These are phyloP conservation scores for Drosophila hawaiiensis DNA, from an alignment of 2,888 invertebrate species.

Conservation along the genomic window DNA sequence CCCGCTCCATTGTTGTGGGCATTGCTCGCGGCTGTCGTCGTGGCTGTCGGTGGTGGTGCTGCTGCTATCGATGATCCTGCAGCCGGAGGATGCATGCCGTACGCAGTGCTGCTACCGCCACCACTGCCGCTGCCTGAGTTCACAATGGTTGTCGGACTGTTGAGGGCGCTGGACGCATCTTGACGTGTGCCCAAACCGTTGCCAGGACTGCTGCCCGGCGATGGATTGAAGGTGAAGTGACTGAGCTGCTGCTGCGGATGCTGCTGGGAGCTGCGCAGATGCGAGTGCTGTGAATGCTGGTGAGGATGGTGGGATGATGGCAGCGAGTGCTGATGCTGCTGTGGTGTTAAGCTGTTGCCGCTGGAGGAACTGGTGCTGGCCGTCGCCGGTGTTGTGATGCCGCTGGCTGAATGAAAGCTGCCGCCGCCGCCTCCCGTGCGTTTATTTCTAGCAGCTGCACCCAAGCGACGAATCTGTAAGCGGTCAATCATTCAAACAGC, in stretches of 20 bases:
- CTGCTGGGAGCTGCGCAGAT: conserved; percentile 48
- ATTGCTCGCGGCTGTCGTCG: conserved; percentile 24
- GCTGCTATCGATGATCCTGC: conserved; percentile 32
- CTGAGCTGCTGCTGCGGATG: conserved; percentile 36
- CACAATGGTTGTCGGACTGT: conserved; percentile 80
- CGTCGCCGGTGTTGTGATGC: conserved; percentile 69
- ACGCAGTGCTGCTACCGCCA: conserved; percentile 69
- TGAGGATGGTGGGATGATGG: conserved; percentile 22
- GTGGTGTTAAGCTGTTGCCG: conserved; percentile 69
- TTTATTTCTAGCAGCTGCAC: conserved; percentile 79
- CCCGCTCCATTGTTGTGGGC: conserved; percentile 61
- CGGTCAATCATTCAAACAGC: conserved; percentile 83
- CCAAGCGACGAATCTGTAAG: conserved; percentile 82
- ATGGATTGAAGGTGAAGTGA: conserved; percentile 77
- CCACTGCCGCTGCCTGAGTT: conserved; percentile 79
- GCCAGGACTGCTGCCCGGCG: conserved; percentile 68
- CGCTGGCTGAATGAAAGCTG: conserved; percentile 63
- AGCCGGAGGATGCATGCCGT: conserved; percentile 71
- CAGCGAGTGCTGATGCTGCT: conserved; percentile 51
- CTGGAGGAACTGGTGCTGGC: conserved; percentile 79
- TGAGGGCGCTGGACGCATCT: conserved; percentile 73
- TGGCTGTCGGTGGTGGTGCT: neutral
- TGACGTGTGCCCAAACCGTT: conserved; percentile 69
- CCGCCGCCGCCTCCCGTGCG: conserved; percentile 61
- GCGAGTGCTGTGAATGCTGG: conserved; percentile 31